Conservation (phyloP, 2,888 invertebrate species). For the Brenthis daphne region DNA sequence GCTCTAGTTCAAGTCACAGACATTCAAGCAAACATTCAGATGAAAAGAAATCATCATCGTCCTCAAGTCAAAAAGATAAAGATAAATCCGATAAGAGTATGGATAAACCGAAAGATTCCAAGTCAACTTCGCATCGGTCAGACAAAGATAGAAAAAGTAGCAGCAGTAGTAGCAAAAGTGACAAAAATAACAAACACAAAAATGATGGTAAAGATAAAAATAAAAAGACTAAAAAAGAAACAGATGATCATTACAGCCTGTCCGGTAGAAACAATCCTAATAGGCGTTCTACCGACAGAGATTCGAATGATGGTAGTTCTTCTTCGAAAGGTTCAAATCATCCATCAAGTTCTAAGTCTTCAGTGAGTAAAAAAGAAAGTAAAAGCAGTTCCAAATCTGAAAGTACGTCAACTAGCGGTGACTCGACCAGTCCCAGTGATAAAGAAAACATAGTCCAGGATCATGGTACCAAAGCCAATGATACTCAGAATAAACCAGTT, state of each 20-base stretch:
- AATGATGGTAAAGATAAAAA: constrained; percentile 69
- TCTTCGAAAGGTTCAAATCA: constrained; percentile 74
- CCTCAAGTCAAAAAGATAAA: constrained; percentile 63
- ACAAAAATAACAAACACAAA: constrained; percentile 56
- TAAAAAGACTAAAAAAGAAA: constrained; percentile 78
- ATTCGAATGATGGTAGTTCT: constrained; percentile 89
- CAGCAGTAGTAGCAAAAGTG: constrained; percentile 44
- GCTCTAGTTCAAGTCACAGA: constrained; percentile 45
- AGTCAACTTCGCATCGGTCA: constrained; percentile 66
- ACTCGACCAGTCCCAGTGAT: constrained; percentile 78
- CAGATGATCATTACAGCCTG: constrained; percentile 87
- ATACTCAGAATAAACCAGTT: constrained; percentile 56
- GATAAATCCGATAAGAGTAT: constrained; percentile 63
- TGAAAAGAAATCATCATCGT: constrained; percentile 63
- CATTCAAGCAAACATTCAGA: constrained; percentile 66
- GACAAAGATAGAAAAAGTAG: constrained; percentile 71
- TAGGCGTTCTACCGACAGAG: constrained; percentile 89
- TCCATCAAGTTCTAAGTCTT: constrained; percentile 60
- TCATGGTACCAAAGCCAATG: constrained; percentile 47
- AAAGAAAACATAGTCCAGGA: constrained; percentile 60
- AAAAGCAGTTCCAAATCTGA: constrained; percentile 74
- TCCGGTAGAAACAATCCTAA: constrained; percentile 84
- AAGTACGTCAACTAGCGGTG: constrained; percentile 72
- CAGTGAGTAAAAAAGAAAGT: constrained; percentile 66
- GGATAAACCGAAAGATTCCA: constrained; percentile 62